Evolutionary conservation across 2,888 invertebrate genomes (phyloP).

Genomic region (Lamproptera curius): DNA sequence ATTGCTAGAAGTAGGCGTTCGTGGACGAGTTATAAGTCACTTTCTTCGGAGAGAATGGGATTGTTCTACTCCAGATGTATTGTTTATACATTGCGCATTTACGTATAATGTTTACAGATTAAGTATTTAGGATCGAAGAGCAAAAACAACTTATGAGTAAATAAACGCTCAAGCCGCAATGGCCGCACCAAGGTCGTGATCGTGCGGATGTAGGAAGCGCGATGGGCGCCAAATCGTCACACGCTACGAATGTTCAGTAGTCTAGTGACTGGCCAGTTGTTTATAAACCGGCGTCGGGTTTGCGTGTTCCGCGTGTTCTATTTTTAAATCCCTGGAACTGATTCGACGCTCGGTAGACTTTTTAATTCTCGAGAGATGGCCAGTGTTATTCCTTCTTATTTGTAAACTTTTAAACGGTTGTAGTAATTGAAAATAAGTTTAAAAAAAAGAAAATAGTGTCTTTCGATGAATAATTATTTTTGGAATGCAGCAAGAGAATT

Average conservation of each 20-base stretch:
- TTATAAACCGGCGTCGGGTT: slow-evolving; percentile 35
- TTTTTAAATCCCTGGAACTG: slow-evolving; percentile 22
- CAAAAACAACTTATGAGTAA: slow-evolving; percentile 33
- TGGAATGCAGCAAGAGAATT: neutral
- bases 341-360: too few species aligned
- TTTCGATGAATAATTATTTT: slow-evolving; percentile 5
- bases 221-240: slow-evolving; percentile 27
- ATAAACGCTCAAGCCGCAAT: slow-evolving; percentile 39
- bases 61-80: too few species aligned
- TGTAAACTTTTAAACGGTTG: neutral
- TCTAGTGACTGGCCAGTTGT: slow-evolving; percentile 34
- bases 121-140: too few species aligned
- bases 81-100: too few species aligned
- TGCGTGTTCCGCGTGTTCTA: slow-evolving; percentile 25
- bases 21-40: too few species aligned
- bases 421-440: neutral
- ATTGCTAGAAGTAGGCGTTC: too few species aligned
- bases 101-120: too few species aligned
- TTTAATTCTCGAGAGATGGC: slow-evolving; percentile 24
- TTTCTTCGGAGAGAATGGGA: too few species aligned
- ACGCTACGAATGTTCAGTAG: too few species aligned
- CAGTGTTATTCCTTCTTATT: slow-evolving; percentile 1
- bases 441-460: neutral
- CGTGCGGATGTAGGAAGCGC: slow-evolving; percentile 50
- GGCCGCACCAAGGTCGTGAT: slow-evolving; percentile 49